Conservation (phyloP, 1,140 invertebrate species). For the Caenorhabditis brenneri region DNA sequence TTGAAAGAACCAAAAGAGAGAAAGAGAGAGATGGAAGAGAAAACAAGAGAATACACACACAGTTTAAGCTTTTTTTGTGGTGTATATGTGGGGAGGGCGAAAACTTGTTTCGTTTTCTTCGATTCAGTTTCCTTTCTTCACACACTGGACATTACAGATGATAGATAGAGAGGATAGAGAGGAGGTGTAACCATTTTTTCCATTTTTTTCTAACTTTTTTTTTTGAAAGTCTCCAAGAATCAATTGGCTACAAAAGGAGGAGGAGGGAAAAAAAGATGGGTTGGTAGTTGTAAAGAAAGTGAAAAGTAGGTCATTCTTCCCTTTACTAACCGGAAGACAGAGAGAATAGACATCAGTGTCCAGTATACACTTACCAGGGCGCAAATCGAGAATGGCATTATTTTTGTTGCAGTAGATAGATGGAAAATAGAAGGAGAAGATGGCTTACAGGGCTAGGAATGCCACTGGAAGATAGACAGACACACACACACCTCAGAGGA, state of each 20-base stretch:
- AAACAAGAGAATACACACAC: neutral
- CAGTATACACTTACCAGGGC: slow-evolving; percentile 6
- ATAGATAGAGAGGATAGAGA: neutral
- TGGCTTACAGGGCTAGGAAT: neutral
- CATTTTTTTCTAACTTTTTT: too few species aligned
- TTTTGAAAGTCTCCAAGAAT: too few species aligned
- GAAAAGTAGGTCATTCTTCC: slow-evolving; percentile 11
- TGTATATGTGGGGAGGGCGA: neutral
- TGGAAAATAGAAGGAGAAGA: neutral
- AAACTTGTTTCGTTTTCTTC: neutral
- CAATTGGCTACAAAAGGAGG: neutral
- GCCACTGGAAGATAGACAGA: neutral
- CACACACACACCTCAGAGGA: neutral
- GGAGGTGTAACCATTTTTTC: neutral
- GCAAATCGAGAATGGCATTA: slow-evolving; percentile 20
- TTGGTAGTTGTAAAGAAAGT: neutral
- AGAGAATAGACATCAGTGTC: neutral
- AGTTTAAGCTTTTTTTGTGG: slow-evolving; percentile 14
- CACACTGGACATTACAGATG: too few species aligned
- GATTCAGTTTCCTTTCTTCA: too few species aligned
- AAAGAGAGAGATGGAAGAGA: neutral
- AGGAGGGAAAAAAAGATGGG: neutral
- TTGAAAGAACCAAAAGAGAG: too few species aligned
- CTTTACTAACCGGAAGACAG: neutral
- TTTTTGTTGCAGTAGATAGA: too few species aligned